Conservation (phyloP, 64 coral and sea anemone genomes). For the Stylophora pistillata region DNA sequence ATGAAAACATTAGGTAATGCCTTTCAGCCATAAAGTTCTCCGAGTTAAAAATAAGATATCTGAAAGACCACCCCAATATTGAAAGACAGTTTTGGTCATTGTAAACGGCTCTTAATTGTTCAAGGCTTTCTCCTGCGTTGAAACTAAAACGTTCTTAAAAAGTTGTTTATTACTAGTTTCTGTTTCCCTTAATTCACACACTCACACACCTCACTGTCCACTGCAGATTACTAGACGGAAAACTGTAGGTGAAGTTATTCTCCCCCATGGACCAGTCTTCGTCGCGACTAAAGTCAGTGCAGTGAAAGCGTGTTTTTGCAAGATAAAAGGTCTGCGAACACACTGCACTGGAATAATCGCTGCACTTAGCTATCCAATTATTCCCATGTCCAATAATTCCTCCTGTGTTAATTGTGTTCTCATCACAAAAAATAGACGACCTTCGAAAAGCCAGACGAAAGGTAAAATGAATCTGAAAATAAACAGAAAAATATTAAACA, state of each 20-base stretch:
- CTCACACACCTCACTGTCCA: neutral
- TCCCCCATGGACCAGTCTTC: slow-evolving; percentile 69
- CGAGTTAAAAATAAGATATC: too few species aligned
- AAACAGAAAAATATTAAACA: neutral
- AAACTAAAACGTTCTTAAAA: neutral
- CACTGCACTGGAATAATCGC: neutral
- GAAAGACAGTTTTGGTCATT: too few species aligned
- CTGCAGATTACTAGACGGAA: neutral
- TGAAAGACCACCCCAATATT: too few species aligned
- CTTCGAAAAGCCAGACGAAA: slow-evolving; percentile 54
- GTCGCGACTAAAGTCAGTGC: slow-evolving; percentile 49
- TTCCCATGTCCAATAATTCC: slow-evolving; percentile 4
- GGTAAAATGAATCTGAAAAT: slow-evolving; percentile 36
- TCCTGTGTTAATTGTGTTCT: slow-evolving; percentile 10
- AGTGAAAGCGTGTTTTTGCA: neutral
- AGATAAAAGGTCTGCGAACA: neutral
- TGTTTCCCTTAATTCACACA: neutral
- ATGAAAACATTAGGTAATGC: too few species aligned
- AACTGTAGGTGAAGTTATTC: slow-evolving; percentile 45
- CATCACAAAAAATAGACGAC: slow-evolving; percentile 18
- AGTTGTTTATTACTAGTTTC: neutral
- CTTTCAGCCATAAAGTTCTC: too few species aligned
- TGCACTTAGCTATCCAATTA: slow-evolving; percentile 3
- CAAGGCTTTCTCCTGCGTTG: too few species aligned
- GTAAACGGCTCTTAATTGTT: too few species aligned